A percentile compares a stretch with the other conserved stretches of the same genome.
Evolutionary conservation across 1,140 invertebrate genomes (phyloP).

Genomic region (Eumaeus atala): DNA sequence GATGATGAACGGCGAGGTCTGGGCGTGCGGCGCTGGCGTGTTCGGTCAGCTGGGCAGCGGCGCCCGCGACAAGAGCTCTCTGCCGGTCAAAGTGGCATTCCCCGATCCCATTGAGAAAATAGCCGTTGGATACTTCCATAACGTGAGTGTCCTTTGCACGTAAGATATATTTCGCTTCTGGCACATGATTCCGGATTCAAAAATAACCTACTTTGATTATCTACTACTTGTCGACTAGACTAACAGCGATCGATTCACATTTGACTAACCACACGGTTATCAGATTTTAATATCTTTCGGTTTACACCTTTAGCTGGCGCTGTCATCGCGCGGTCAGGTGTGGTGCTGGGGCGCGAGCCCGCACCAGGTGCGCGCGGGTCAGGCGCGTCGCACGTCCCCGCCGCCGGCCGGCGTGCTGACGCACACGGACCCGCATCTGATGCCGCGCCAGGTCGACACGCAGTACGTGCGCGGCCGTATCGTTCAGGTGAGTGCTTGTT

Average conservation of each 20-base stretch:
- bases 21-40: conserved; percentile 50
- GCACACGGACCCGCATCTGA: conserved; percentile 39
- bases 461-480: conserved; percentile 20
- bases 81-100: conserved; percentile 38
- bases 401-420: conserved; percentile 14
- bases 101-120: conserved; percentile 32
- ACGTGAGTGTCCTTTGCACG: conserved; percentile 35
- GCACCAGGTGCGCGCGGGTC: conserved; percentile 47
- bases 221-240: too few relatives aligned
- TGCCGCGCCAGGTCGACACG: conserved; percentile 19
- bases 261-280: too few relatives aligned
- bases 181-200: too few relatives aligned
- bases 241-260: too few relatives aligned
- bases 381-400: conserved; percentile 28
- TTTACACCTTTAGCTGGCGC: conserved; percentile 34
- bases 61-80: conserved; percentile 39
- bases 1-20: conserved; percentile 52
- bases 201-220: too few relatives aligned
- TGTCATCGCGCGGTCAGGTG: conserved; percentile 37
- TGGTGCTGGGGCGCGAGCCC: conserved; percentile 54
- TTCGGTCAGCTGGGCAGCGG: conserved; percentile 54
- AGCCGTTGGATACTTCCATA: conserved; percentile 57
- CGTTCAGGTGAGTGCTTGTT: conserved; percentile 28
- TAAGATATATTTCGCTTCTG: too few relatives aligned
- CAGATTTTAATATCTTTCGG: too few relatives aligned